Percentiles rank a stretch among this genome's conserved stretches.
Evolutionary conservation across 2,797 vertebrate genomes (phyloP).

Genomic region (Yasuhikotakia modesta): DNA sequence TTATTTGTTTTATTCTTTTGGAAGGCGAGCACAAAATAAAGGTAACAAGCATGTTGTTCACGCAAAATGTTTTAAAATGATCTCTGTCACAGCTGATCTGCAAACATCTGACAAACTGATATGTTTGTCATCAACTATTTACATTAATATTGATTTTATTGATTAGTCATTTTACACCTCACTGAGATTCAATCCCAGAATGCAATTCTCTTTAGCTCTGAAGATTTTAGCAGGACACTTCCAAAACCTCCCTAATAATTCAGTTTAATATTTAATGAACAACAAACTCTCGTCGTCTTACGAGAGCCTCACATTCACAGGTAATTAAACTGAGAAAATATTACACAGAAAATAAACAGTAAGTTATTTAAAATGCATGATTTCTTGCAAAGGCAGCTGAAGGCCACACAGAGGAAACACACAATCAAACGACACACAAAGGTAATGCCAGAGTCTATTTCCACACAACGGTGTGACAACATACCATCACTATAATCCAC

Average conservation of each 20-base stretch:
- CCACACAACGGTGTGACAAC: neutral
- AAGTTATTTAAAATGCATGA: slow-evolving; percentile 9
- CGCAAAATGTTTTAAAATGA: no score
- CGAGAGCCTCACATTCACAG: slow-evolving; percentile 2
- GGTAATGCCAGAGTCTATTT: neutral
- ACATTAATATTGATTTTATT: neutral
- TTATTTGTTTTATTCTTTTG: no score
- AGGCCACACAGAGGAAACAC: neutral
- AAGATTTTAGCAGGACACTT: neutral
- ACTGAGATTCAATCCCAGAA: neutral
- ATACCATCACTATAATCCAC: slow-evolving; percentile 90
- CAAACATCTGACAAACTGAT: no score
- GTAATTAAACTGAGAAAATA: neutral
- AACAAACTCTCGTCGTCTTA: slow-evolving; percentile 7
- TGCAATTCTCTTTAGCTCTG: neutral
- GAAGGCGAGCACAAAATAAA: no score
- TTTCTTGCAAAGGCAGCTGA: neutral
- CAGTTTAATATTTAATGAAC: slow-evolving; percentile 15
- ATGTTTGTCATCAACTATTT: no score
- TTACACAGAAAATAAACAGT: neutral
- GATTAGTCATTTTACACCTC: no score
- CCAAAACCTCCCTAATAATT: neutral
- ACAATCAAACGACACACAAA: neutral
- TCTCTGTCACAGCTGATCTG: no score
- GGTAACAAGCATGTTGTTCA: no score